Conservation (phyloP, 2,797 vertebrate genomes). For the Scyliorhinus canicula region DNA sequence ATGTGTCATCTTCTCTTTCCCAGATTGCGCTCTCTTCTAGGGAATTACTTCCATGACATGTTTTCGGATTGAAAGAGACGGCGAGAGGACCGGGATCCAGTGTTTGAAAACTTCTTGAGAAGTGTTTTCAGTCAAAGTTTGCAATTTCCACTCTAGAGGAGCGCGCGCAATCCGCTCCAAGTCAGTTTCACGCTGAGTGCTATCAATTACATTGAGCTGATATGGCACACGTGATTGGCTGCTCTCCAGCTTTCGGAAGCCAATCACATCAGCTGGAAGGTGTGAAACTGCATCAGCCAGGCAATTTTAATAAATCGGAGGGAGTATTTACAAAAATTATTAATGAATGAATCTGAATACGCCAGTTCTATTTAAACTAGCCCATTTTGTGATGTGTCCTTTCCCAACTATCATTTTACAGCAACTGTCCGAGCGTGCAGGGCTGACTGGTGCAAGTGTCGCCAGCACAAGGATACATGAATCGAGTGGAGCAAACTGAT, state of each 20-base stretch:
- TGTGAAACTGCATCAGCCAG: neutral
- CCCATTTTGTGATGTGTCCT: neutral
- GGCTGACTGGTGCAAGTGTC: neutral
- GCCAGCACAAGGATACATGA: neutral
- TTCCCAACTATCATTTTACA: neutral
- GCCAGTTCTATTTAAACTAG: neutral
- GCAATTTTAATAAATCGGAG: neutral
- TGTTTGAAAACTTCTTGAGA: neutral
- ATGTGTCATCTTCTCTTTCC: neutral
- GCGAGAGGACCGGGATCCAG: neutral
- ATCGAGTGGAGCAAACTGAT: neutral
- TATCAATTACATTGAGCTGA: conserved; percentile 21
- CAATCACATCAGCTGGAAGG: conserved; percentile 7
- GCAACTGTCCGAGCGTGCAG: neutral
- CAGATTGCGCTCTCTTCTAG: neutral
- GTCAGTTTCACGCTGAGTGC: neutral
- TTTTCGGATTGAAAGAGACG: neutral
- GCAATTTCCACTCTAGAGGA: neutral
- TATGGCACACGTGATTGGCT: neutral
- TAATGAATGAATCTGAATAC: neutral
- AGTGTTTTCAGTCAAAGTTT: conserved; percentile 4
- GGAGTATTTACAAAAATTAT: neutral
- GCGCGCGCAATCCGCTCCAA: neutral
- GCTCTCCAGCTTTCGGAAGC: neutral
- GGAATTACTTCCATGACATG: conserved; percentile 2